phyloP scores from a whole-genome alignment of 2,797 vertebrate genomes.

The Etheostoma perlongum region DNA sequence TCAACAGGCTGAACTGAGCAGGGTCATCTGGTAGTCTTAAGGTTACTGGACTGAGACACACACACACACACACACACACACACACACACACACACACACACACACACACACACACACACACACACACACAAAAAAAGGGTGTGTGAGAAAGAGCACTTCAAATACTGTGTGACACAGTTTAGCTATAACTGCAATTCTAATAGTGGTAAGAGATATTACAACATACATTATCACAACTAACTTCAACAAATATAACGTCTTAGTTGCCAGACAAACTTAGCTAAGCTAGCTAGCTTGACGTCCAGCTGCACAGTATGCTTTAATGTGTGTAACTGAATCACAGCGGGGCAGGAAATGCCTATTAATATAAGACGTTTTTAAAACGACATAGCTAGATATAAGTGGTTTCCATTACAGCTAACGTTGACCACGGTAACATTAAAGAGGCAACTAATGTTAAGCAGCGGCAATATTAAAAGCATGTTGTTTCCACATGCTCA shows the following conservation, averaged over 20 bases:
- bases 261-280: not conserved
- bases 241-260: not conserved
- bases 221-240: not conserved
- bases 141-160: not conserved
- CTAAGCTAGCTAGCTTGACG: not conserved
- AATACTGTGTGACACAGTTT: not conserved
- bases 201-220: not conserved
- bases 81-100: not conserved
- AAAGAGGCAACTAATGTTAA: not conserved
- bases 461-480: conserved; percentile 20
- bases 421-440: not conserved
- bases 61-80: conserved; percentile 11
- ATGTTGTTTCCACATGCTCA: conserved; percentile 31
- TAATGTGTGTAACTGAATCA: conserved; percentile 11
- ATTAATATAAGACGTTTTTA: not conserved
- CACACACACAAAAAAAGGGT: not conserved
- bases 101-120: not conserved
- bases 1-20: conserved; percentile 62
- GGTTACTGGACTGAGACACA: conserved; percentile 3
- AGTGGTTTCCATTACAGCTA: no score
- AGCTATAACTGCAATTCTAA: not conserved
- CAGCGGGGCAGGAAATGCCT: conserved; percentile 15
- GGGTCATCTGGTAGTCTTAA: conserved; percentile 16
- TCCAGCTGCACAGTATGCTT: not conserved
- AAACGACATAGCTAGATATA: not conserved